Conservation (phyloP, 2,113 vertebrate genomes). For the Pluvialis apricaria region DNA sequence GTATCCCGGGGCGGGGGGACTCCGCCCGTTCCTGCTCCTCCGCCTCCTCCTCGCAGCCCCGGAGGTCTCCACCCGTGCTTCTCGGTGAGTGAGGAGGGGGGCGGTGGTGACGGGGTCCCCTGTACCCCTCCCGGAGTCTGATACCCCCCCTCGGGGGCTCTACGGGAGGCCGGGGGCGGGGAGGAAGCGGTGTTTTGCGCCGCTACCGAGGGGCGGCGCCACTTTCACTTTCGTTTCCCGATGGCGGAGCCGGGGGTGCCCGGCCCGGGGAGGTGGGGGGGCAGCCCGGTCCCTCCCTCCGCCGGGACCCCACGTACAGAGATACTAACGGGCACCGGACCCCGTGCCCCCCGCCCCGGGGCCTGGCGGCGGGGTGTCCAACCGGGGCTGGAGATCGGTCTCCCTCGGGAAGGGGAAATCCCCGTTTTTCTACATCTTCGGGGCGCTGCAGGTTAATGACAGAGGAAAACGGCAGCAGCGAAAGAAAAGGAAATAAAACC, state of each 20-base stretch:
- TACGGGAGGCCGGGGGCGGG: no score
- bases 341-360: no score
- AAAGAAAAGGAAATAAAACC: no score
- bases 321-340: background rate
- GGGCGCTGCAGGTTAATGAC: background rate
- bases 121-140: background rate
- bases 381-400: background rate
- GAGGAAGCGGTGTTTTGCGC: no score
- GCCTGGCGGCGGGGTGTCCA: background rate
- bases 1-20: background rate
- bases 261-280: no score
- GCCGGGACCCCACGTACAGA: background rate
- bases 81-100: background rate
- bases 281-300: no score
- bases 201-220: background rate
- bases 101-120: fast-evolving
- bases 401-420: background rate
- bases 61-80: background rate
- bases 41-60: background rate
- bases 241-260: no score
- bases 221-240: background rate
- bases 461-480: no score
- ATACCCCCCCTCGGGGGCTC: no score
- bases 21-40: background rate
- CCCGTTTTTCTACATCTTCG: fast-evolving